Evolutionary conservation across 2,888 invertebrate genomes (phyloP).

Genomic region (Chaitophorus viminalis): DNA sequence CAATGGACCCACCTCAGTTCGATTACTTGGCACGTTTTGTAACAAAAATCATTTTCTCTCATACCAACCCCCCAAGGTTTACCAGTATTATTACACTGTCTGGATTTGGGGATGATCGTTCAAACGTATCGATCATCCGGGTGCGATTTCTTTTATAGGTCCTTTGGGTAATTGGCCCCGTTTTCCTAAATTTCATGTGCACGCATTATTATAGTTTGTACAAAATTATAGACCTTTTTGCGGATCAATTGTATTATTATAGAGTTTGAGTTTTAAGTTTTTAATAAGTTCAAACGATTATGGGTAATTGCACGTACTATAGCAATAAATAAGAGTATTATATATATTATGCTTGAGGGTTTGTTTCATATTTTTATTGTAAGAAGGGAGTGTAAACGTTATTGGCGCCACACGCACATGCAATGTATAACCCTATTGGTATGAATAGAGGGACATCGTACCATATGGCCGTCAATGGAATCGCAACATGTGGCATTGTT

Average conservation of each 20-base stretch:
- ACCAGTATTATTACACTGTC: conserved; percentile 34
- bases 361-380: not conserved
- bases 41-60: conserved; percentile 40
- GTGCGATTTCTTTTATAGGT: conserved; percentile 36
- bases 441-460: conserved; percentile 24
- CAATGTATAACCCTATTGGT: conserved; percentile 25
- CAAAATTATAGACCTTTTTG: conserved; percentile 56
- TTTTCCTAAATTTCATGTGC: not conserved
- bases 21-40: conserved; percentile 48
- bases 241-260: conserved; percentile 48
- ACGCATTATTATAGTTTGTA: conserved; percentile 1
- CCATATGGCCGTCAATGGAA: conserved; percentile 34
- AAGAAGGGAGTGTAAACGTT: conserved; percentile 37
- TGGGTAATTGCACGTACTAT: conserved; percentile 5
- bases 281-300: conserved; percentile 43
- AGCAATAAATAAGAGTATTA: conserved; percentile 43
- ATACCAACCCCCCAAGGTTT: conserved; percentile 9
- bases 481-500: conserved; percentile 51
- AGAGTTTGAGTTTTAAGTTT: not conserved
- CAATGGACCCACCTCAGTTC: conserved; percentile 40
- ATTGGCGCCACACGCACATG: conserved; percentile 57
- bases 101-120: conserved; percentile 34
- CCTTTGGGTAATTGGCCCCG: conserved; percentile 24
- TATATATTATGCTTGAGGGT: not conserved
- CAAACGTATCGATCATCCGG: conserved; percentile 44